These are phyloP conservation scores for Leuciscus idus DNA, from an alignment of 2,113 vertebrate genomes.

Conservation along the genomic window DNA sequence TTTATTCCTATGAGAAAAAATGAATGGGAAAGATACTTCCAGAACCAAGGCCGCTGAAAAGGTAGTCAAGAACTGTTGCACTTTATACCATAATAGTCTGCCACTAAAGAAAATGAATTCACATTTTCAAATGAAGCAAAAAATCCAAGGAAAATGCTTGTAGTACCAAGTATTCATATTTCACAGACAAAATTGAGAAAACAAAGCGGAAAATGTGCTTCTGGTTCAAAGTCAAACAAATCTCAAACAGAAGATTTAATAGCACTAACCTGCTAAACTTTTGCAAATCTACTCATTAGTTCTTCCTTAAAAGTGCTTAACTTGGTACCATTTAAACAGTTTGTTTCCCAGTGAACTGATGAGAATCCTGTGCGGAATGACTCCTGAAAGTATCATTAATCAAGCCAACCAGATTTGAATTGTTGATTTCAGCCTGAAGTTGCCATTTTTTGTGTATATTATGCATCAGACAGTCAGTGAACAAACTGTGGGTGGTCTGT, in stretches of 20 bases:
- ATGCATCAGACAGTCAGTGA: neutral
- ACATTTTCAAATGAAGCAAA: neutral
- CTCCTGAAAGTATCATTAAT: neutral
- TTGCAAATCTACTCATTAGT: neutral
- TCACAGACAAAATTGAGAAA: neutral
- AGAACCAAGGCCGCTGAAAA: neutral
- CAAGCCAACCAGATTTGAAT: neutral
- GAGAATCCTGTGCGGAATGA: neutral
- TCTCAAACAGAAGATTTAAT: neutral
- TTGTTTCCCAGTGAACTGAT: neutral
- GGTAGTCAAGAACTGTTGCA: neutral
- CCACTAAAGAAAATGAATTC: neutral
- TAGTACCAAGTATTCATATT: neutral
- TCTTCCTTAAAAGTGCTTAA: neutral
- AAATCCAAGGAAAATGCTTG: neutral
- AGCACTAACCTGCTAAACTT: neutral
- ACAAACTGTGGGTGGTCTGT: conserved; percentile 9
- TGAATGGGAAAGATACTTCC: neutral
- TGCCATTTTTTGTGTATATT: neutral
- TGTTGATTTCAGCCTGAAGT: neutral
- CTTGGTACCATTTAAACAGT: neutral
- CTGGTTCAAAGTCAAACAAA: neutral
- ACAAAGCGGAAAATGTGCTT: neutral
- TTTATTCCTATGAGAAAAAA: neutral
- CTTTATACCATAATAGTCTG: neutral